These are phyloP conservation scores for Gastrophryne carolinensis DNA, from an alignment of 2,797 vertebrate species.

Conservation along the genomic window DNA sequence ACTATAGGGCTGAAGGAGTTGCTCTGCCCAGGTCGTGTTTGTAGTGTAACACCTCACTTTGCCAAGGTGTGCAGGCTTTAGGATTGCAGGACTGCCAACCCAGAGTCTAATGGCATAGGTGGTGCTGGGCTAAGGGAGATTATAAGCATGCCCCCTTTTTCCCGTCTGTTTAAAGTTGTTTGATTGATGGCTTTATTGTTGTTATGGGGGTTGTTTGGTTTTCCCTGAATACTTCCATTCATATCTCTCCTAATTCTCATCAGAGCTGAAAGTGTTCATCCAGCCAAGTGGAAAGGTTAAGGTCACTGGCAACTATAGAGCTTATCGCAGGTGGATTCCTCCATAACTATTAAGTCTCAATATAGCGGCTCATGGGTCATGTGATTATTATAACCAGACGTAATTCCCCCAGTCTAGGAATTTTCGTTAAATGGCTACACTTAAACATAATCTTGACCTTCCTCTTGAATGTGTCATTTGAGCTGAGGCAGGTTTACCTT, in stretches of 20 bases:
- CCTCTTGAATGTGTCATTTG: constrained; percentile 10
- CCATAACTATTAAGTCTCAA: neutral
- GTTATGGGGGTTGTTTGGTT: too few relatives aligned
- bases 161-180: too few relatives aligned
- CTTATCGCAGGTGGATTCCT: neutral
- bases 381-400: neutral
- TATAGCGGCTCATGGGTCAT: neutral
- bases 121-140: too few relatives aligned
- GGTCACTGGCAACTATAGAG: neutral
- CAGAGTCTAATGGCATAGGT: too few relatives aligned
- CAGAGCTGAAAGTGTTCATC: neutral
- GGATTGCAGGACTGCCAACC: too few relatives aligned
- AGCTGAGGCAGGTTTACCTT: constrained; percentile 12
- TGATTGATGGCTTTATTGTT: too few relatives aligned
- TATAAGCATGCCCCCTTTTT: too few relatives aligned
- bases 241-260: neutral
- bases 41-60: too few relatives aligned
- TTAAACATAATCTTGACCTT: constrained; percentile 30
- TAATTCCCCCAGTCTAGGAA: neutral
- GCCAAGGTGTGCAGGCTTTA: too few relatives aligned
- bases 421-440: neutral
- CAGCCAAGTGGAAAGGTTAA: neutral
- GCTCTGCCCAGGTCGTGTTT: too few relatives aligned
- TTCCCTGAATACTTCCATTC: neutral
- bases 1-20: too few relatives aligned